Conservation (phyloP, 2,113 vertebrate species). For the Turdus rufiventris region DNA sequence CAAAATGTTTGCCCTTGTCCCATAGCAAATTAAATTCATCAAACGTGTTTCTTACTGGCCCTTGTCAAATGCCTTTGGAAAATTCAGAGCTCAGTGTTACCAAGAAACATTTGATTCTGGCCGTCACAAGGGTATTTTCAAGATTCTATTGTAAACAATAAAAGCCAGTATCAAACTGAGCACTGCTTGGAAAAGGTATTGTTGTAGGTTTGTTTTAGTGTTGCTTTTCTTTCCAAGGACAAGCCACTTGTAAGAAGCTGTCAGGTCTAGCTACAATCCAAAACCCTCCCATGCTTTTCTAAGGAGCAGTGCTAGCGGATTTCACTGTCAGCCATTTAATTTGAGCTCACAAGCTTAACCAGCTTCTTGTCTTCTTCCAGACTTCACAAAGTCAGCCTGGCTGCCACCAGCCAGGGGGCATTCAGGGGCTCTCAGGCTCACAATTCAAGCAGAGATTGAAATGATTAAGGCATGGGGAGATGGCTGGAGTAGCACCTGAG, state of each 20-base stretch:
- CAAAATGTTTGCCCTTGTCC: background rate
- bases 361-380: constrained; percentile 13
- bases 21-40: background rate
- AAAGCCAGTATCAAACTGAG: background rate
- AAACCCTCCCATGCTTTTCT: background rate
- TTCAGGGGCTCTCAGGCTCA: constrained; percentile 5
- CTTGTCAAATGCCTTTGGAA: background rate
- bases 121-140: background rate
- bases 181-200: background rate
- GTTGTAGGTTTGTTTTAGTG: background rate
- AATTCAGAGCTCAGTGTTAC: background rate
- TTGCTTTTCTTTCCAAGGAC: background rate
- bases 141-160: background rate
- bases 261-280: background rate
- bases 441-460: constrained; percentile 21
- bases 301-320: background rate
- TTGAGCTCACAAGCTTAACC: background rate
- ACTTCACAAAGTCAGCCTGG: background rate
- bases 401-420: background rate
- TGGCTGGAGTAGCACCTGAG: background rate
- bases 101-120: background rate
- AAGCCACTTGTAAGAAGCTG: background rate
- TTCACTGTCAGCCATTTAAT: constrained; percentile 43
- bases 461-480: background rate
- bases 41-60: background rate